Conservation (phyloP, 2,797 vertebrate species). For the Nasua narica region DNA sequence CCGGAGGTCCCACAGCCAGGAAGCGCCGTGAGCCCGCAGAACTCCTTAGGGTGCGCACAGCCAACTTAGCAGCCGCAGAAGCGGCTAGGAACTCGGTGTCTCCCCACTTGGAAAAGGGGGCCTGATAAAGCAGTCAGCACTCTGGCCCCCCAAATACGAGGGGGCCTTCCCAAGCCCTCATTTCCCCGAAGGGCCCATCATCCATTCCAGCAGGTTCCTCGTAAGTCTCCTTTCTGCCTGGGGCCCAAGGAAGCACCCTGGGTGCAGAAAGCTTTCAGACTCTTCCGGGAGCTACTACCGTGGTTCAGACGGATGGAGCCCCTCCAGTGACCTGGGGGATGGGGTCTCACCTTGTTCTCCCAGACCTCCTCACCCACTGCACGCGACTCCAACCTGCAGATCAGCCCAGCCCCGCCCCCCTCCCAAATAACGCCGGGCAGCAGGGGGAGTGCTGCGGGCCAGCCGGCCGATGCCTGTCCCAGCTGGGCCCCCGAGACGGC, state of each 20-base stretch:
- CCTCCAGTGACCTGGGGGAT: background rate
- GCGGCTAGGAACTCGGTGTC: background rate
- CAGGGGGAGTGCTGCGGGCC: background rate
- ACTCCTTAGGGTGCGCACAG: rapidly evolving
- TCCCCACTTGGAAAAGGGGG: background rate
- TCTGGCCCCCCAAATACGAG: background rate
- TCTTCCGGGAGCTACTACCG: background rate
- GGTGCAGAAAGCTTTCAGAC: background rate
- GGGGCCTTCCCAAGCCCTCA: background rate
- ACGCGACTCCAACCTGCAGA: background rate
- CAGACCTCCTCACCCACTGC: background rate
- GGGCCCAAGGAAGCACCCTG: background rate
- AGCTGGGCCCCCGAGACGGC: rapidly evolving
- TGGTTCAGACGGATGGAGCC: background rate
- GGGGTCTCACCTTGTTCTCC: background rate
- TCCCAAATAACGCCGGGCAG: conserved; percentile 8
- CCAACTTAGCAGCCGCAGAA: rapidly evolving
- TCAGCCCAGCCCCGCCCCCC: background rate
- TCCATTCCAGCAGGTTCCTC: no score
- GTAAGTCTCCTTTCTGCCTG: background rate
- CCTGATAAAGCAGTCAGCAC: rapidly evolving
- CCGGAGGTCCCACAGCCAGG: rapidly evolving
- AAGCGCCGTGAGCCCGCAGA: background rate
- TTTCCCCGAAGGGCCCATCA: background rate
- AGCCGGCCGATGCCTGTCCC: rapidly evolving